Evolutionary conservation across 2,797 vertebrate species (phyloP).

Genomic region (Acipenser transmontanus): DNA sequence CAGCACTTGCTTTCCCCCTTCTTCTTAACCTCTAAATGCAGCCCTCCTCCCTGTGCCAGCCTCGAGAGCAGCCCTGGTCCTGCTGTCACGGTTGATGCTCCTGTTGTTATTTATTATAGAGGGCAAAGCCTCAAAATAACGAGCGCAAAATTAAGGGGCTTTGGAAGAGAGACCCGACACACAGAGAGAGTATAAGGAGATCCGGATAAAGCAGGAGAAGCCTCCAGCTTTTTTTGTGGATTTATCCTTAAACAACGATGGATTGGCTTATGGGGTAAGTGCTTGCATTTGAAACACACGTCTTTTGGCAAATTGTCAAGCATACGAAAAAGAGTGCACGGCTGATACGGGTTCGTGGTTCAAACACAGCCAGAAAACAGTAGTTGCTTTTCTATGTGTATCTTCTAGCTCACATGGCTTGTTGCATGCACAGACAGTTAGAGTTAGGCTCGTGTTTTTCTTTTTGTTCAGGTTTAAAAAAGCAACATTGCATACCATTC

Average conservation of each 20-base stretch:
- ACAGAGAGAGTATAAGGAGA: constrained; percentile 35
- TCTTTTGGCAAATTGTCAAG: too few species aligned
- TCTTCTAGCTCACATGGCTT: too few species aligned
- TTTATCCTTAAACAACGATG: constrained; percentile 66
- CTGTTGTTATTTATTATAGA: constrained; percentile 33
- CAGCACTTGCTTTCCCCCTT: constrained; percentile 24
- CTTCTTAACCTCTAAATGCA: constrained; percentile 38
- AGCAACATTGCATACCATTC: too few species aligned
- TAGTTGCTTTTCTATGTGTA: too few species aligned
- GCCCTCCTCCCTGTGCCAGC: constrained; percentile 32
- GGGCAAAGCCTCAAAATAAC: constrained; percentile 3
- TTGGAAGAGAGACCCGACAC: constrained; percentile 23
- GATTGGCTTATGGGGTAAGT: constrained; percentile 96
- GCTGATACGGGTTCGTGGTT: too few species aligned
- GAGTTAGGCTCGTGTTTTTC: too few species aligned
- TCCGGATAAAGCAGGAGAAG: constrained; percentile 29
- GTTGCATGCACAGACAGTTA: too few species aligned
- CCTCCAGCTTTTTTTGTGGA: constrained; percentile 53
- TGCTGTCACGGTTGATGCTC: constrained; percentile 22
- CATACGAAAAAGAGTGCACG: too few species aligned
- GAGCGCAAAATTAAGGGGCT: neutral
- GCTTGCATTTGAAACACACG: constrained; percentile 20
- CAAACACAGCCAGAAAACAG: too few species aligned
- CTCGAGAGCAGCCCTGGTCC: constrained; percentile 28
- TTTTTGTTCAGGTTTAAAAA: too few species aligned